phyloP scores from a whole-genome alignment of 1,140 invertebrate genomes.

The Nephotettix cincticeps region DNA sequence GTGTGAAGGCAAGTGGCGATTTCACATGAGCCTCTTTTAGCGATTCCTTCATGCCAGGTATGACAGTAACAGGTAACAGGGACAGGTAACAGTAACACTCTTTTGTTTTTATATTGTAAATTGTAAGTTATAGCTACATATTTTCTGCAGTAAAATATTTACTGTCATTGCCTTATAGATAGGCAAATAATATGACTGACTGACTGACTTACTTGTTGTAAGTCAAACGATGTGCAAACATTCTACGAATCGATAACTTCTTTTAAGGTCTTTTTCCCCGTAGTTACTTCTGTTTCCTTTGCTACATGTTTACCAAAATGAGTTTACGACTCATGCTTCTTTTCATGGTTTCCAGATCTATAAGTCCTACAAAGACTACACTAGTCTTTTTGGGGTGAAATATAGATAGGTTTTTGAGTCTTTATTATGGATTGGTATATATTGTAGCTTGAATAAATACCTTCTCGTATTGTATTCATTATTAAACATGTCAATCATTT shows the following conservation, averaged over 20 bases:
- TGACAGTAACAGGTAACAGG: slow-evolving; percentile 38
- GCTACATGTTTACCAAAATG: not conserved
- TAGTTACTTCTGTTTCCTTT: not conserved
- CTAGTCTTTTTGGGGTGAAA: not conserved
- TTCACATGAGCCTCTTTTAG: slow-evolving; percentile 39
- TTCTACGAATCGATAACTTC: not conserved
- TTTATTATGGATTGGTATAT: not conserved
- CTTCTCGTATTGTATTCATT: not conserved
- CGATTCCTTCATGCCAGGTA: slow-evolving; percentile 41
- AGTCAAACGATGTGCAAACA: not conserved
- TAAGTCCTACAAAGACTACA: not conserved
- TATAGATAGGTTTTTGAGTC: not conserved
- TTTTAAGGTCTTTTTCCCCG: not conserved
- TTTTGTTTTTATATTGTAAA: slow-evolving; percentile 38
- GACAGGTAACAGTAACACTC: slow-evolving; percentile 38
- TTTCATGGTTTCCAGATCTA: not conserved
- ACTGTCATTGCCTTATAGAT: slow-evolving; percentile 3
- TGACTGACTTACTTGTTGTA: not conserved
- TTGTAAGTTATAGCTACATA: slow-evolving; percentile 38
- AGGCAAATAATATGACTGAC: too few relatives aligned
- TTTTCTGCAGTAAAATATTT: not conserved
- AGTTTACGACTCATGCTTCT: not conserved
- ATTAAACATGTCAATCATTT: slow-evolving; percentile 6
- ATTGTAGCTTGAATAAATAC: not conserved
- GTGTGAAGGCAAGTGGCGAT: slow-evolving; percentile 39